A percentile compares a stretch with the other conserved stretches of the same genome.
These are phyloP conservation scores for Acridotheres tristis DNA, from an alignment of 2,797 vertebrate species.

Conservation along the genomic window DNA sequence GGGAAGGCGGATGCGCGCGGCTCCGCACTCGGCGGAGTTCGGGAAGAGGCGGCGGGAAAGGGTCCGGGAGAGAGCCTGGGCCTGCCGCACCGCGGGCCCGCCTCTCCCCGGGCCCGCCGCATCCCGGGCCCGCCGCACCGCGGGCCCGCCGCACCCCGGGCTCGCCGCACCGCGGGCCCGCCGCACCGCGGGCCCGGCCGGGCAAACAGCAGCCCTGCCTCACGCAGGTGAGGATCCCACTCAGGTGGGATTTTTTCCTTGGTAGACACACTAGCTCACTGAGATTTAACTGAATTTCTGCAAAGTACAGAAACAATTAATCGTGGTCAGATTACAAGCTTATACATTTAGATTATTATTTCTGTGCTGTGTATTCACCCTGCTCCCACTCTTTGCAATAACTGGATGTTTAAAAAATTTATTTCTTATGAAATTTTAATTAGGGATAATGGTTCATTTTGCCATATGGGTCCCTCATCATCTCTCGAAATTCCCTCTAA, in stretches of 20 bases:
- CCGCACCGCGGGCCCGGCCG: too few relatives aligned
- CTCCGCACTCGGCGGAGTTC: neutral
- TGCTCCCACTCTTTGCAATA: neutral
- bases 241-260: neutral
- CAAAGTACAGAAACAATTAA: neutral
- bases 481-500: neutral
- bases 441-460: neutral
- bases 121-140: too few relatives aligned
- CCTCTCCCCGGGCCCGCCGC: too few relatives aligned
- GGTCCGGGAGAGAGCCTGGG: too few relatives aligned
- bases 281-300: neutral
- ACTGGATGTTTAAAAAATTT: neutral
- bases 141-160: too few relatives aligned
- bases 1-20: neutral
- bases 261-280: neutral
- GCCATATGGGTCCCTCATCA: neutral
- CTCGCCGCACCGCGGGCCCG: too few relatives aligned
- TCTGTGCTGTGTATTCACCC: neutral
- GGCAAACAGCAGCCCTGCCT: fast-evolving
- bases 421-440: neutral
- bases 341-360: neutral
- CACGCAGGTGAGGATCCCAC: too few relatives aligned
- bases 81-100: too few relatives aligned
- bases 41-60: neutral
- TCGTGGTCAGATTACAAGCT: neutral